phyloP scores from a whole-genome alignment of 2,113 vertebrate genomes.

The Crotophaga sulcirostris region DNA sequence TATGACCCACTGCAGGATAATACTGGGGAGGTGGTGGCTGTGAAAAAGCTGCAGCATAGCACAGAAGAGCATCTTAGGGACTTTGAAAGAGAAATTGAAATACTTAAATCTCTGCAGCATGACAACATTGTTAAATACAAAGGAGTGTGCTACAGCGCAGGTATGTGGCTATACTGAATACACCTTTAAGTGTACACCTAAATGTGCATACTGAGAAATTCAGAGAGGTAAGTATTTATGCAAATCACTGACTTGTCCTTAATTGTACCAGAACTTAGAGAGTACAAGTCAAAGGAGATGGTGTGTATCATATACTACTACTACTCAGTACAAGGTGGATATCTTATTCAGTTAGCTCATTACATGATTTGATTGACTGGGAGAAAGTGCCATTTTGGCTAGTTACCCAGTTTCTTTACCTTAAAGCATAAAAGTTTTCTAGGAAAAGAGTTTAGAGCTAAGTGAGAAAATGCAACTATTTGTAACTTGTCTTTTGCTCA shows the following conservation, averaged over 20 bases:
- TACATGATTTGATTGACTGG: background rate
- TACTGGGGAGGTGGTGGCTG: conserved; percentile 96
- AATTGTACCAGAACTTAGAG: background rate
- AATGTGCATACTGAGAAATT: background rate
- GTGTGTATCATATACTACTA: background rate
- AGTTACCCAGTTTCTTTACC: background rate
- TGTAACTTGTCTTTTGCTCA: background rate
- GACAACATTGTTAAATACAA: conserved; percentile 99
- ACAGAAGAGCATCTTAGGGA: conserved; percentile 92
- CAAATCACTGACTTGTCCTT: background rate
- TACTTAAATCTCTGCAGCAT: conserved; percentile 95
- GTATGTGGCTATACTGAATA: conserved; percentile 68
- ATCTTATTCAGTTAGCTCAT: background rate
- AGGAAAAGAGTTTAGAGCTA: background rate
- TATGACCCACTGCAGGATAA: conserved; percentile 96
- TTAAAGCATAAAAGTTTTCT: background rate
- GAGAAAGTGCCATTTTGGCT: background rate
- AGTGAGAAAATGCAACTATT: background rate
- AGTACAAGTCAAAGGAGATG: background rate
- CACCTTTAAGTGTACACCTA: background rate
- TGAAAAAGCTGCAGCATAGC: conserved; percentile 97
- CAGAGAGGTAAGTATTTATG: background rate
- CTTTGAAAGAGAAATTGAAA: conserved; percentile 97
- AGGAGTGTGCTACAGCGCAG: conserved; percentile 96
- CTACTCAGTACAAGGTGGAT: background rate